Evolutionary conservation across 2,888 invertebrate genomes (phyloP).

Genomic region (Sphaerophoria rueppellii): DNA sequence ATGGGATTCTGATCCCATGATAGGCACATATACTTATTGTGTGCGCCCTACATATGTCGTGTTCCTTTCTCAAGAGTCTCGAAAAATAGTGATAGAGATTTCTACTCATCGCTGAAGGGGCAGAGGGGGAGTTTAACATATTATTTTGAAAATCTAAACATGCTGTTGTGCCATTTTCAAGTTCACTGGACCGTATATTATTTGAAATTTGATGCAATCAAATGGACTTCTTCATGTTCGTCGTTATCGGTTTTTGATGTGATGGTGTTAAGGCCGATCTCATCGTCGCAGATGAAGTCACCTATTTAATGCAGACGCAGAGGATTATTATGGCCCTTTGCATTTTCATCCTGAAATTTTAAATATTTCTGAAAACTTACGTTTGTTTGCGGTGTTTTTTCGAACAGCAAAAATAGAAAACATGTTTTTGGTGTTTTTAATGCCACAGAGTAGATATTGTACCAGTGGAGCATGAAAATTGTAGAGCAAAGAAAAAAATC

Average conservation of each 20-base stretch:
- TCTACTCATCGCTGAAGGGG: neutral
- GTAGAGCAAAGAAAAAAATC: no score
- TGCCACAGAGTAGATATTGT: no score
- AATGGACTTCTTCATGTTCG: constrained; percentile 38
- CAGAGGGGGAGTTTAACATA: constrained; percentile 28
- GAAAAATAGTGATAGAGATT: neutral
- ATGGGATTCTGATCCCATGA: constrained; percentile 20
- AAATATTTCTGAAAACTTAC: no score
- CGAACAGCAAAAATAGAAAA: no score
- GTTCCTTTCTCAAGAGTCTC: constrained; percentile 8
- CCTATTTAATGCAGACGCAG: no score
- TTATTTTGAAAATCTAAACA: constrained; percentile 67
- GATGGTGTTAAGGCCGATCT: no score
- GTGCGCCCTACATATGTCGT: neutral
- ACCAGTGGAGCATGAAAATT: no score
- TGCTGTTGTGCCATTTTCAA: constrained; percentile 70
- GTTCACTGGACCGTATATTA: constrained; percentile 68
- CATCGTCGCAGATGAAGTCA: no score
- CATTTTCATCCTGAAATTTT: no score
- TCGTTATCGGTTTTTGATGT: neutral
- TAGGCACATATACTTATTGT: neutral
- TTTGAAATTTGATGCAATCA: constrained; percentile 71
- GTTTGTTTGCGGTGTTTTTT: no score
- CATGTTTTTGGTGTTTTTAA: no score
- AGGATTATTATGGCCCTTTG: no score